Conservation (phyloP, 2,888 invertebrate genomes). For the Boloria euphrosyne region DNA sequence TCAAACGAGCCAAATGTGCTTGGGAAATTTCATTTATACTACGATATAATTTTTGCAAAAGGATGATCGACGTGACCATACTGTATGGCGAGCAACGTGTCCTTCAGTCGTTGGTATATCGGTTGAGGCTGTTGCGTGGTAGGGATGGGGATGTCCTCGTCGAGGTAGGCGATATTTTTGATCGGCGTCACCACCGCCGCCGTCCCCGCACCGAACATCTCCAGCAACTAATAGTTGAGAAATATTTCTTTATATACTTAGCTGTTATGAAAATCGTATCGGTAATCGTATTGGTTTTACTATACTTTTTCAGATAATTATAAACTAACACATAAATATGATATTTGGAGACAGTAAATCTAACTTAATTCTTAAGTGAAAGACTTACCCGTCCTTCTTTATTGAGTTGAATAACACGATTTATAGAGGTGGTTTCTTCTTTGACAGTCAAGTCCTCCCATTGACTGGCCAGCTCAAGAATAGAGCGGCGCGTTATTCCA, state of each 20-base stretch:
- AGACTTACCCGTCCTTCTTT: conserved; percentile 90
- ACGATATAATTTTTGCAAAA: conserved; percentile 84
- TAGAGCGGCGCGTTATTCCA: conserved; percentile 95
- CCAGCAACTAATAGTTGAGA: conserved; percentile 86
- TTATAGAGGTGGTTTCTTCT: conserved; percentile 93
- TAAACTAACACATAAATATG: too few relatives aligned
- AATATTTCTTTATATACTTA: background rate
- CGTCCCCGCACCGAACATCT: conserved; percentile 99
- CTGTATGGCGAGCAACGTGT: conserved; percentile 93
- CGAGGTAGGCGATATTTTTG: conserved; percentile 90
- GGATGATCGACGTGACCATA: conserved; percentile 93
- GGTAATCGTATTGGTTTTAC: background rate
- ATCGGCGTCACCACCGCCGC: conserved; percentile 97
- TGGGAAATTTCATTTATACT: conserved; percentile 47
- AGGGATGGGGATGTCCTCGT: conserved; percentile 85
- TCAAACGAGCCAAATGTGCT: conserved; percentile 25
- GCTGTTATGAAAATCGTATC: background rate
- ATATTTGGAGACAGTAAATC: too few relatives aligned
- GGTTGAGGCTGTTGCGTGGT: conserved; percentile 88
- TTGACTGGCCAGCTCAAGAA: conserved; percentile 89
- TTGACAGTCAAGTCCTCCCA: conserved; percentile 94
- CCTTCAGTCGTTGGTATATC: conserved; percentile 87
- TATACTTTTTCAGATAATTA: too few relatives aligned
- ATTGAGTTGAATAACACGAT: conserved; percentile 86
- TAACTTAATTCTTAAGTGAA: background rate